Conservation (phyloP, 92 coral and sea anemone genomes). For the Heliopora coerulea region DNA sequence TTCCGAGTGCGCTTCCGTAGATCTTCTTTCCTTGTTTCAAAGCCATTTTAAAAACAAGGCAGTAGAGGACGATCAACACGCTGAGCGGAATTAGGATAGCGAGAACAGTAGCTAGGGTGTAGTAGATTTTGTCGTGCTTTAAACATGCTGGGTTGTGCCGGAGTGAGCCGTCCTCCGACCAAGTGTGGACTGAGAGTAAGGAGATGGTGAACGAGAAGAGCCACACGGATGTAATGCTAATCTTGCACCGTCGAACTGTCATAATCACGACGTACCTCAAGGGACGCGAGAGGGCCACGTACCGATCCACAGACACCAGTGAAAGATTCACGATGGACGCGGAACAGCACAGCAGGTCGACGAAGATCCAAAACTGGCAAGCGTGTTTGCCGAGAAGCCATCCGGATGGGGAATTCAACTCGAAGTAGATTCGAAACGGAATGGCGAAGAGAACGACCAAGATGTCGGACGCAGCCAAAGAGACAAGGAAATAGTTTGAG, state of each 20-base stretch:
- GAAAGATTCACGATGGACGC: slow-evolving; percentile 90
- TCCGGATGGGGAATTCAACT: slow-evolving; percentile 54
- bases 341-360: slow-evolving; percentile 76
- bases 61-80: slow-evolving; percentile 75
- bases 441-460: slow-evolving; percentile 79
- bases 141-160: slow-evolving; percentile 47
- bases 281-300: slow-evolving; percentile 80
- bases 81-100: slow-evolving; percentile 79
- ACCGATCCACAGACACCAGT: slow-evolving; percentile 83
- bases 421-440: slow-evolving; percentile 98
- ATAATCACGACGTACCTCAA: slow-evolving; percentile 72
- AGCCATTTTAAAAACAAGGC: slow-evolving; percentile 85
- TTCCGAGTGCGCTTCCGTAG: background rate
- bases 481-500: slow-evolving; percentile 90
- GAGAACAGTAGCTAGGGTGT: slow-evolving; percentile 68
- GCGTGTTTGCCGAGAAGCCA: slow-evolving; percentile 84
- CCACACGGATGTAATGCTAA: slow-evolving; percentile 78
- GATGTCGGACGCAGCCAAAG: slow-evolving; percentile 89
- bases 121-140: slow-evolving; percentile 74
- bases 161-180: slow-evolving; percentile 64
- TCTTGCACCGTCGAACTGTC: slow-evolving; percentile 67
- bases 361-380: slow-evolving; percentile 89
- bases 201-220: slow-evolving; percentile 64
- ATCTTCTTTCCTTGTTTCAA: slow-evolving; percentile 73
- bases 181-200: slow-evolving; percentile 65